These are phyloP conservation scores for Lepus europaeus DNA, from an alignment of 2,113 vertebrate species.

Conservation along the genomic window DNA sequence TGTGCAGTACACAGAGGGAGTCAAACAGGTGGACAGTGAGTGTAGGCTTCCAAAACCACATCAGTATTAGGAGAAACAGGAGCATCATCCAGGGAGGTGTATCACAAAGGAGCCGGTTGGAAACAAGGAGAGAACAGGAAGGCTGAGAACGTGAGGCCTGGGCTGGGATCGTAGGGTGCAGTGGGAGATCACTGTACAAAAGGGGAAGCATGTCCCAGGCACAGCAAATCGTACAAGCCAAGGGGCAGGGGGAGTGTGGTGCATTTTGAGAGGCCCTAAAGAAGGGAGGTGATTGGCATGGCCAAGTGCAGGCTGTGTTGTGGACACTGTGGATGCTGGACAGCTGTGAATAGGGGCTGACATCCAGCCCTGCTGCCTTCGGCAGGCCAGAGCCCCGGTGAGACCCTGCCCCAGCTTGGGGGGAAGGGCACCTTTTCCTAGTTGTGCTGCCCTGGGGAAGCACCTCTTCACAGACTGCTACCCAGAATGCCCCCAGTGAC, in stretches of 20 bases:
- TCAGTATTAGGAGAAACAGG: not conserved
- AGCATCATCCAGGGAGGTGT: not conserved
- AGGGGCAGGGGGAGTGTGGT: too few relatives aligned
- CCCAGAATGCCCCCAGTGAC: not conserved
- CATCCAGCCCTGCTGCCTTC: not conserved
- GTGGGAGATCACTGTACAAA: not conserved
- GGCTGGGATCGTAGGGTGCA: not conserved
- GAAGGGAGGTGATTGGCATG: not conserved
- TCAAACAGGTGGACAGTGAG: not conserved
- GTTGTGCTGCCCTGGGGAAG: not conserved
- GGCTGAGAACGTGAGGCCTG: not conserved
- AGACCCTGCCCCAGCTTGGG: not conserved
- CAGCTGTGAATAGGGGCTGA: not conserved
- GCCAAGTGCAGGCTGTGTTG: not conserved
- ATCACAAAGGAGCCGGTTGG: not conserved
- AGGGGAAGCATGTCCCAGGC: not conserved
- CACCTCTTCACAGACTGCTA: not conserved
- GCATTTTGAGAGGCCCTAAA: not conserved
- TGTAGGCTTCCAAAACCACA: not conserved
- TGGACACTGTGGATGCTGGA: not conserved
- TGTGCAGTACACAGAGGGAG: not conserved
- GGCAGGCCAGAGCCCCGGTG: not conserved
- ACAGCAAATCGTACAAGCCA: not conserved
- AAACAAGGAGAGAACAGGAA: not conserved
- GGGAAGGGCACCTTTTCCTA: not conserved